Percentiles rank a stretch among this genome's conserved stretches.
Evolutionary conservation across 2,888 invertebrate genomes (phyloP).

Genomic region (Patella pellucida): DNA sequence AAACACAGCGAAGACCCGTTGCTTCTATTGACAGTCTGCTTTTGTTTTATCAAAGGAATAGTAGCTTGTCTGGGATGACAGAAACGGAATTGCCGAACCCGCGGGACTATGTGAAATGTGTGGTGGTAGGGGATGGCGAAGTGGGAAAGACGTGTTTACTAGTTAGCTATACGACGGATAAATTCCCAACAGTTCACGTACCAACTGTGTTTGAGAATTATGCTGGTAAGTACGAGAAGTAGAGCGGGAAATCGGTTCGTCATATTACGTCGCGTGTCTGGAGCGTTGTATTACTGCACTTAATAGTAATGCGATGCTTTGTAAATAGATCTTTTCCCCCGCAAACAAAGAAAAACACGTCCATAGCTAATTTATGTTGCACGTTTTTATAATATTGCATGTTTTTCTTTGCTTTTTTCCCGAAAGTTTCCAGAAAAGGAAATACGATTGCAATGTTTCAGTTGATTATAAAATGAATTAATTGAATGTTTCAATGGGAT

Average conservation of each 20-base stretch:
- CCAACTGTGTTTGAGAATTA: slow-evolving; percentile 34
- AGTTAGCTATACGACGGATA: slow-evolving; percentile 35
- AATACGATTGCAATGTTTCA: too few species aligned
- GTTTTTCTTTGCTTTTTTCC: too few species aligned
- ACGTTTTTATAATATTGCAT: too few species aligned
- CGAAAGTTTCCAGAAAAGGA: too few species aligned
- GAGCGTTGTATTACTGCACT: not conserved
- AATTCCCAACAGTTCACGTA: slow-evolving; percentile 36
- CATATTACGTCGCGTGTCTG: too few species aligned
- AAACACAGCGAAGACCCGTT: too few species aligned
- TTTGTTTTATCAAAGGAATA: too few species aligned
- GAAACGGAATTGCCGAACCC: not conserved
- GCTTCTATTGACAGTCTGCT: too few species aligned
- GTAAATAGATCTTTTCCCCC: not conserved
- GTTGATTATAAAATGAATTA: too few species aligned
- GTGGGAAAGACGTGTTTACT: slow-evolving; percentile 41
- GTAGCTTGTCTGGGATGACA: not conserved
- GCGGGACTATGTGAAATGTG: slow-evolving; percentile 32
- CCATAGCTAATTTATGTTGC: not conserved
- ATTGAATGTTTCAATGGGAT: too few species aligned
- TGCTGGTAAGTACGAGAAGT: slow-evolving; percentile 18
- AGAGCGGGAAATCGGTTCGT: too few species aligned
- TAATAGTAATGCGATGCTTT: not conserved
- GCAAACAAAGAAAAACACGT: not conserved
- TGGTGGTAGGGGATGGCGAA: slow-evolving; percentile 42